Evolutionary conservation across 2,888 invertebrate genomes (phyloP), one percentile per base, ranked within the genome.

Genomic region (Pasiphila rectangulata): DNA sequence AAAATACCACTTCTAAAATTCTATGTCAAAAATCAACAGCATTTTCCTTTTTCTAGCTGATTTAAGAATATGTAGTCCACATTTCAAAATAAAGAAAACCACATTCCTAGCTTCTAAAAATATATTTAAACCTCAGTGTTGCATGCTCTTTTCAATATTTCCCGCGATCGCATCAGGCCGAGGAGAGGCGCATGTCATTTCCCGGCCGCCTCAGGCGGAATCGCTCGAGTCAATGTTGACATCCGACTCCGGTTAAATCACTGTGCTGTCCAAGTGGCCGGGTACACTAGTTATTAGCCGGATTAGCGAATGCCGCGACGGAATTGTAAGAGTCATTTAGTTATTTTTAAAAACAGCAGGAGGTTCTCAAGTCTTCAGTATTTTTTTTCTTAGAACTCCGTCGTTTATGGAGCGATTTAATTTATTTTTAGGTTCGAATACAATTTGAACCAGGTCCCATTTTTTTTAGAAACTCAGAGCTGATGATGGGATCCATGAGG

Each of bases 191-290:
- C 75, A 79, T 74, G 82, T 79, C 83, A 79, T 83, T 83, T 80
- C 64, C 71, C 71, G 68, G 67, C 64, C 58, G 72, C 70, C 75
- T 54, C 40, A 72, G 75, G 71, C 57, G 51, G 69, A 79, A 79
- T 79, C 77, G 69, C 70, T 66, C 64, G 66, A 70, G 82, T 74
- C 83, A 85, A 84, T 84, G 83, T 83, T 84, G 81, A 79, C 83
- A 72, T 70, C 74, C 72, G 69, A 67, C 78, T 78, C 61, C 61
- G 59, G 59, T 59, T 63, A 63, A 70, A 75, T 75, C 72, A 66
- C 54, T 50, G 59, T 53, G 53, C 46, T 32, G 35, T 35, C 40
- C 23, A 38, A 44, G 20, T 25, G 51, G 54, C 55, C 52, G 54
- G 54, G 58, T 42, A 59, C 55, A 54, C 44, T 43, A 35, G 50